Conservation (phyloP, 1,140 invertebrate genomes). For the Neodiprion virginianus region DNA sequence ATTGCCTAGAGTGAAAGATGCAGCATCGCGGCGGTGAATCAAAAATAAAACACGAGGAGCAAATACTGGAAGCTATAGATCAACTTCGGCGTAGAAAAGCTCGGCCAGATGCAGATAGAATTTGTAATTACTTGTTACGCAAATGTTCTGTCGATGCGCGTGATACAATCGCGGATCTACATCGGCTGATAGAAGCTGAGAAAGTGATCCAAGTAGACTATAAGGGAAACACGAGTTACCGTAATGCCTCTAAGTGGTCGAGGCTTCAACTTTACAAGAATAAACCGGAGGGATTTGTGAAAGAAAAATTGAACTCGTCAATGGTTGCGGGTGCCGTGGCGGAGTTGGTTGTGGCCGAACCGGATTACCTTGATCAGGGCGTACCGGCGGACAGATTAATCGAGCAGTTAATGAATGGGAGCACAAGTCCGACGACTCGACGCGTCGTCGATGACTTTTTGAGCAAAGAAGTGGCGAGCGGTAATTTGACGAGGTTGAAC, state of each 20-base stretch:
- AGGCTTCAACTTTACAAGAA: constrained; percentile 62
- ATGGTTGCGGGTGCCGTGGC: constrained; percentile 72
- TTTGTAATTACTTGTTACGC: constrained; percentile 80
- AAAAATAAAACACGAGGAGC: constrained; percentile 71
- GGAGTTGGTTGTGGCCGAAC: constrained; percentile 73
- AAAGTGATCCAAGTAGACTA: constrained; percentile 86
- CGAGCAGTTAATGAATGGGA: constrained; percentile 68
- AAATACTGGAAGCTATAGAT: constrained; percentile 85
- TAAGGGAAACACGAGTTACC: constrained; percentile 84
- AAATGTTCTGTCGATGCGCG: constrained; percentile 74
- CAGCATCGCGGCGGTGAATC: constrained; percentile 43
- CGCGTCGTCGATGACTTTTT: constrained; percentile 72
- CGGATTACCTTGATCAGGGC: constrained; percentile 74
- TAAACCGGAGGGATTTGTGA: constrained; percentile 55
- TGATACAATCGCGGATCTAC: constrained; percentile 77
- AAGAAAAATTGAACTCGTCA: constrained; percentile 52
- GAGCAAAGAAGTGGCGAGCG: constrained; percentile 70
- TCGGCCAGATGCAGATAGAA: constrained; percentile 81
- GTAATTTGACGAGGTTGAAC: constrained; percentile 70
- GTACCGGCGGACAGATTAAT: constrained; percentile 71
- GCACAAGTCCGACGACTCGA: constrained; percentile 68
- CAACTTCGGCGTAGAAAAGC: constrained; percentile 82
- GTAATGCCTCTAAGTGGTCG: constrained; percentile 80
- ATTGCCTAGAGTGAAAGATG: constrained; percentile 1
- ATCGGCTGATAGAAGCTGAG: constrained; percentile 76